Evolutionary conservation across 1,140 invertebrate genomes (phyloP).

Genomic region (Radopholus similis): DNA sequence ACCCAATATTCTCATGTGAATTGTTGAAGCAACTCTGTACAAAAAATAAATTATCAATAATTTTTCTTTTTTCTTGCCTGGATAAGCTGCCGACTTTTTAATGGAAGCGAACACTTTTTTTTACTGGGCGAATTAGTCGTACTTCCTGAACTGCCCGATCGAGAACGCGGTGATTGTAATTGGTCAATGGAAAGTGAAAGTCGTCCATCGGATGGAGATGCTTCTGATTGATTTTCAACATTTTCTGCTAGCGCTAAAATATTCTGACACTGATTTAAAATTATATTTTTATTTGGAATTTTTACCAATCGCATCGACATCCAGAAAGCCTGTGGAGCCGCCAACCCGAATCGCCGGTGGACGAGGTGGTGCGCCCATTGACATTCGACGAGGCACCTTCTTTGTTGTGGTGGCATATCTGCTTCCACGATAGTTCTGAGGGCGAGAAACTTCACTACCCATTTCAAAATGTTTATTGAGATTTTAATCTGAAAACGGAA

Average conservation of each 20-base stretch:
- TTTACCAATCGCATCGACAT: background rate
- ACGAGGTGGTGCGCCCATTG: constrained; percentile 4
- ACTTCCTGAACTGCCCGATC: constrained; percentile 13
- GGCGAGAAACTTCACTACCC: no score
- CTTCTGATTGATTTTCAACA: background rate
- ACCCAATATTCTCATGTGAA: constrained; percentile 50
- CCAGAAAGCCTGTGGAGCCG: background rate
- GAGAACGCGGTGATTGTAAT: constrained; percentile 6
- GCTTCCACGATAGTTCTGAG: no score
- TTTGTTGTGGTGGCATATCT: no score
- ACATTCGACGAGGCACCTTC: constrained; percentile 10
- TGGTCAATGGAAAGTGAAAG: constrained; percentile 21
- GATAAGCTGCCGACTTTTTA: constrained; percentile 48
- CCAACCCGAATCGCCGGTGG: constrained; percentile 14
- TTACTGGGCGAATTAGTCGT: constrained; percentile 21
- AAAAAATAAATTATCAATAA: background rate
- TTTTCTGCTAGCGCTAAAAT: constrained; percentile 1
- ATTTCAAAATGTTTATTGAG: no score
- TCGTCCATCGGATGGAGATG: background rate
- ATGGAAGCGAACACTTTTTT: constrained; percentile 31
- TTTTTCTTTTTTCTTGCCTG: constrained; percentile 30
- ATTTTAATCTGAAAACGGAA: no score
- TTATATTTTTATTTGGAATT: background rate
- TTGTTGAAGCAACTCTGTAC: constrained; percentile 57
- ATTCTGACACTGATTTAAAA: background rate